Conservation (phyloP, 2,888 invertebrate genomes). For the Cyclophora punctaria region DNA sequence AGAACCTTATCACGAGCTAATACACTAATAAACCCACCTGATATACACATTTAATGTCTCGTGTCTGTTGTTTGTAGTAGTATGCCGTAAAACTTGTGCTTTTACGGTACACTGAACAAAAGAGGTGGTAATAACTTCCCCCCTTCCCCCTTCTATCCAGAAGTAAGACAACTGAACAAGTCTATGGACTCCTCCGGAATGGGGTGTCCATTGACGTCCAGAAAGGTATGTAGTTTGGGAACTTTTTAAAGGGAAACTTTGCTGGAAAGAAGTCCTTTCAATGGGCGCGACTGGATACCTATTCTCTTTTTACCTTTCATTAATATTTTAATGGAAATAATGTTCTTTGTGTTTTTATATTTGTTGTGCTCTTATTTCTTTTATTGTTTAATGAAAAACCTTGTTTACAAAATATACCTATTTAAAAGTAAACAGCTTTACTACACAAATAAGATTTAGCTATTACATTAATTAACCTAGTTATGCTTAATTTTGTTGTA, state of each 20-base stretch:
- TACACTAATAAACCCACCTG: conserved; percentile 24
- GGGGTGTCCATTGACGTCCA: conserved; percentile 54
- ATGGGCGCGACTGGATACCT: conserved; percentile 14
- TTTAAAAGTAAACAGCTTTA: too few relatives aligned
- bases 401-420: too few relatives aligned
- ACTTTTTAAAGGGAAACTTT: conserved; percentile 52
- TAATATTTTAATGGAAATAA: conserved; percentile 5
- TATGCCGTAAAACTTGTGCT: conserved; percentile 52
- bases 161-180: conserved; percentile 52
- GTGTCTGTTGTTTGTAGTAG: conserved; percentile 32
- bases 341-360: too few relatives aligned
- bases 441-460: too few relatives aligned
- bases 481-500: too few relatives aligned
- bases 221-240: conserved; percentile 49
- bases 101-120: conserved; percentile 54
- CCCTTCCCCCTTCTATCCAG: conserved; percentile 18
- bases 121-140: conserved; percentile 55
- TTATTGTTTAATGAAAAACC: too few relatives aligned
- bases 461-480: too few relatives aligned
- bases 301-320: conserved; percentile 15
- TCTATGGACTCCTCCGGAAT: conserved; percentile 44
- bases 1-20: conserved; percentile 7
- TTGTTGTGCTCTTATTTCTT: too few relatives aligned
- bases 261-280: conserved; percentile 18
- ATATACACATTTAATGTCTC: conserved; percentile 27